phyloP scores from a whole-genome alignment of 2,888 invertebrate species.

The Busseola fusca region DNA sequence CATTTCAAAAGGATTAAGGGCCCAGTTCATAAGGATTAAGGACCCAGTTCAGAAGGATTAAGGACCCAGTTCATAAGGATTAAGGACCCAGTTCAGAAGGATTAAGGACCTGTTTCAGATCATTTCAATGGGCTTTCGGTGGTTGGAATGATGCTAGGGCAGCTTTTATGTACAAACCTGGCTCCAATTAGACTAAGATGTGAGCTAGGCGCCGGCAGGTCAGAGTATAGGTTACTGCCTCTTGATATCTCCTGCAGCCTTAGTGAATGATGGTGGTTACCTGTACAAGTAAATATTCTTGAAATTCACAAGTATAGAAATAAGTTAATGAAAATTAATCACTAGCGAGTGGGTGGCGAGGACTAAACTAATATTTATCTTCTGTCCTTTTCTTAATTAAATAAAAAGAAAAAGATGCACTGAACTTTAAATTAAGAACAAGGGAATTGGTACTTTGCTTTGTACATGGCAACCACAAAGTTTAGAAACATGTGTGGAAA shows the following conservation, averaged over 20 bases:
- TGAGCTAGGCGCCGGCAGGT: conserved; percentile 92
- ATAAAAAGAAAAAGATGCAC: no score
- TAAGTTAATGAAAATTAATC: background rate
- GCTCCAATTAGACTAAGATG: conserved; percentile 88
- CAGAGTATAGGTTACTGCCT: conserved; percentile 93
- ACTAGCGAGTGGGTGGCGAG: background rate
- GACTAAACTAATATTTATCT: background rate
- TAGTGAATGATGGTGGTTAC: conserved; percentile 81
- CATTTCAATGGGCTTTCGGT: background rate
- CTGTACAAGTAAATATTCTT: conserved; percentile 59
- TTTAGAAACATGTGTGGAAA: no score
- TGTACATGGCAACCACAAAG: no score
- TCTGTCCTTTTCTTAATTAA: no score
- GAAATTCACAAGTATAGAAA: background rate
- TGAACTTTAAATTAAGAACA: no score
- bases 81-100: background rate
- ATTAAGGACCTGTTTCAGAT: background rate
- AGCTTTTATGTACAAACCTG: conserved; percentile 70
- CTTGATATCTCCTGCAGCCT: conserved; percentile 89
- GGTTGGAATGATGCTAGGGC: background rate
- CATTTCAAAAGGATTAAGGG: background rate
- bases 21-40: background rate
- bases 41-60: background rate
- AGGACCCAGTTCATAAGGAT: background rate
- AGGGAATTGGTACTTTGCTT: no score